Conservation (phyloP, 2,888 invertebrate genomes). For the Torymus auratus region DNA sequence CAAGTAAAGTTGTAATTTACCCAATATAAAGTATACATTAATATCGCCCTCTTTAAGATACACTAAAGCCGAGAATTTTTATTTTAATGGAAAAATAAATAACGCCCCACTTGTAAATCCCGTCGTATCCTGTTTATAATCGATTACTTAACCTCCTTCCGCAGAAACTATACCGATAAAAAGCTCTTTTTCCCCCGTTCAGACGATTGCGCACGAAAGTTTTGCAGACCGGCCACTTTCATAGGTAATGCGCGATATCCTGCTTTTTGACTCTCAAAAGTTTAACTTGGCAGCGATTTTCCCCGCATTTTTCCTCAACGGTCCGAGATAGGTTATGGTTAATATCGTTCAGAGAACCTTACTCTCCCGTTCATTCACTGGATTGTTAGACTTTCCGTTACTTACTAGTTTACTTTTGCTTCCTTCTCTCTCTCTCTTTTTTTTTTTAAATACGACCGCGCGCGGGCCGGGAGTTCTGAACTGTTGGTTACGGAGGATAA, state of each 20-base stretch:
- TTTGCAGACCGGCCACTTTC: conserved; percentile 29
- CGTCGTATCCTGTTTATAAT: neutral
- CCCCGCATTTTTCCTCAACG: conserved; percentile 24
- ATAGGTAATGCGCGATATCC: conserved; percentile 27
- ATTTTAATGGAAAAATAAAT: no score
- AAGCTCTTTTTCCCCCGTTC: neutral
- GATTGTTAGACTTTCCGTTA: conserved; percentile 28
- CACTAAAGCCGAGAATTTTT: no score
- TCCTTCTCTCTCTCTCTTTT: neutral
- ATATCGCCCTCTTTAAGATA: no score
- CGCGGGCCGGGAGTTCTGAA: no score
- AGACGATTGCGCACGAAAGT: conserved; percentile 20
- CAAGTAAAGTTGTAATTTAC: no score
- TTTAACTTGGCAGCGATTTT: conserved; percentile 41
- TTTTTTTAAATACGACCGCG: neutral
- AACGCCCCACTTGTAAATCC: no score
- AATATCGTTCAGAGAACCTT: conserved; percentile 8
- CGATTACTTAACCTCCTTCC: conserved; percentile 10
- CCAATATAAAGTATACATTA: no score
- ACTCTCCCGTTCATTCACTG: conserved; percentile 5
- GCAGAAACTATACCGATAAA: neutral
- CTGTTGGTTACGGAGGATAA: no score
- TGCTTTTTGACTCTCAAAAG: conserved; percentile 26
- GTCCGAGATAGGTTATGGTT: conserved; percentile 33
- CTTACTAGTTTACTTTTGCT: conserved; percentile 7